Conservation (phyloP, 1,140 invertebrate species). For the Octopus sinensis region DNA sequence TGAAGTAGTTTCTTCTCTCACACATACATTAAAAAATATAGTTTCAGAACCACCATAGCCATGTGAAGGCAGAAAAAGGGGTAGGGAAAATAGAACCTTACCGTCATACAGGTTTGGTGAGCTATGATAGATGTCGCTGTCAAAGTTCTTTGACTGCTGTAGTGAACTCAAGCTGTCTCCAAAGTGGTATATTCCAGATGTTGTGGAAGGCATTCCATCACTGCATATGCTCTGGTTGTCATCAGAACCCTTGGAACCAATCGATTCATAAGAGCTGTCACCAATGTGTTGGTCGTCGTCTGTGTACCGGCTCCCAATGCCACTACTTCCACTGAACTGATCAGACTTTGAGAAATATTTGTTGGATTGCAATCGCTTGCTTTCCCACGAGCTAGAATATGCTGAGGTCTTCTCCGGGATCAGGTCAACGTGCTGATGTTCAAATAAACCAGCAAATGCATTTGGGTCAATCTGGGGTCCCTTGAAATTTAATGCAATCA, state of each 20-base stretch:
- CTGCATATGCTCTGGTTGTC: constrained; percentile 34
- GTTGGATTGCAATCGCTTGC: constrained; percentile 25
- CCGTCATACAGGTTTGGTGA: constrained; percentile 35
- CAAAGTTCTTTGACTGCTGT: constrained; percentile 23
- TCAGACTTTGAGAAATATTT: constrained; percentile 30
- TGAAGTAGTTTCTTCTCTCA: too few species aligned
- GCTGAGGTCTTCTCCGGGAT: not conserved
- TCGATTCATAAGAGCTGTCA: constrained; percentile 48
- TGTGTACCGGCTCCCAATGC: constrained; percentile 18
- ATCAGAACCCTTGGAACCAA: constrained; percentile 41
- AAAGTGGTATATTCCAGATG: constrained; percentile 36
- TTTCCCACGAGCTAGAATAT: constrained; percentile 27
- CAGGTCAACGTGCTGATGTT: constrained; percentile 27
- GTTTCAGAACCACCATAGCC: too few species aligned
- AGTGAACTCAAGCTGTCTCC: constrained; percentile 37
- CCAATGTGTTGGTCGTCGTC: constrained; percentile 27
- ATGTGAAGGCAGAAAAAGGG: too few species aligned
- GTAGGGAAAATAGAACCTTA: not conserved
- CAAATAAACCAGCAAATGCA: constrained; percentile 48
- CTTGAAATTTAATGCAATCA: constrained; percentile 28
- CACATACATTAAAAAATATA: too few species aligned
- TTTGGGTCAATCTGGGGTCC: constrained; percentile 50
- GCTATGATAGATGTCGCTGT: constrained; percentile 39
- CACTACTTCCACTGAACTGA: constrained; percentile 7
- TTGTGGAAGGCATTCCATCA: constrained; percentile 24